These are phyloP conservation scores for Ryuthela nishihirai DNA, from an alignment of 2,888 invertebrate species.

Conservation along the genomic window DNA sequence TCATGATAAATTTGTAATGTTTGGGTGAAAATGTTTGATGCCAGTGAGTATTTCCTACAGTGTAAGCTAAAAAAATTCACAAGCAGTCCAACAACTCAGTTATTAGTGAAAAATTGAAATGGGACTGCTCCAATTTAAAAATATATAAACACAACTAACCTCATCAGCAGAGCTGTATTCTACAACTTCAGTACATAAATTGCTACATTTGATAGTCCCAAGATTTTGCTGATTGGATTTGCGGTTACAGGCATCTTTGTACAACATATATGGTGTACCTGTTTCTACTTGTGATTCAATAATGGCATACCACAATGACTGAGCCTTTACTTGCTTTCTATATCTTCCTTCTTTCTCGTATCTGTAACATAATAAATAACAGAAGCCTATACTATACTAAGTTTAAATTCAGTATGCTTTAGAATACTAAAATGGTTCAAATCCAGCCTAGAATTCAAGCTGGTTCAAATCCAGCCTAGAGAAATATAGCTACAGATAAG, in stretches of 20 bases:
- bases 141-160: slow-evolving; percentile 50
- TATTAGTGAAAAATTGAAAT: not conserved
- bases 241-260: slow-evolving; percentile 92
- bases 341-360: slow-evolving; percentile 78
- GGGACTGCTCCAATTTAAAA: not conserved
- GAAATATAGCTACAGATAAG: too few relatives aligned
- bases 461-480: too few relatives aligned
- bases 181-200: slow-evolving; percentile 96
- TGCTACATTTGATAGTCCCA: slow-evolving; percentile 97
- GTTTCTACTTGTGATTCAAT: slow-evolving; percentile 95
- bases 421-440: too few relatives aligned
- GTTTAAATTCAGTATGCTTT: too few relatives aligned
- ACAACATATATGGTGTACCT: slow-evolving; percentile 95
- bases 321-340: slow-evolving; percentile 66
- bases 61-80: not conserved
- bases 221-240: slow-evolving; percentile 98
- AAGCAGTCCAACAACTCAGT: not conserved
- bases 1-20: too few relatives aligned
- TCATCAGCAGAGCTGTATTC: slow-evolving; percentile 90
- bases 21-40: too few relatives aligned
- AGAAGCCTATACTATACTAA: too few relatives aligned
- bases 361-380: slow-evolving; percentile 47
- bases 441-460: too few relatives aligned
- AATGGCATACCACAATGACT: slow-evolving; percentile 88
- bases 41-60: too few relatives aligned